Evolutionary conservation across 2,797 vertebrate genomes (phyloP), one percentile per base, ranked within the genome.

Genomic region (Tarsius wallacei): DNA sequence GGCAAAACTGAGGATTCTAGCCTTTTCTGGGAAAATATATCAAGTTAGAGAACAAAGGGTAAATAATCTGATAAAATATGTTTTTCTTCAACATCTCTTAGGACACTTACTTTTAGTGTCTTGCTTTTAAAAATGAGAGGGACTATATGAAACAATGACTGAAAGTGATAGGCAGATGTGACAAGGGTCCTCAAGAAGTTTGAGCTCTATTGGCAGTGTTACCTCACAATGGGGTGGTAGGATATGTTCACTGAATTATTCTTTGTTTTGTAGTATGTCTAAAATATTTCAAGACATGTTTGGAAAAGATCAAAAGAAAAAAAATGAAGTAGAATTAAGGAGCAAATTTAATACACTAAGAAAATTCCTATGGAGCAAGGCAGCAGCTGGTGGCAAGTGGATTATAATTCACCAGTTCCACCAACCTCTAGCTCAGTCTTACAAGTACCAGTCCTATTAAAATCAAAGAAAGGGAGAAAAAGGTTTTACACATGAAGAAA

Each of bases 21-120:
- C 2, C 22, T 76, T 86, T 66, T 70, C 26, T 84, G 74, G 73
- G 26, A 63, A 81, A 82, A 90, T 47, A 28, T 13, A 76, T 76
- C 53, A 96, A 90, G 14, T 47, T 74, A 88, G 19, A 96, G 26
- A 87, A 63, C 13, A 81, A 84, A 93, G 78, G 87, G 74, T 59
- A 96, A 85, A 63, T 42, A 28, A 90, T 51, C 49, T n/a, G 77
- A 63, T 74, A 77, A 94, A 89, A 53, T 71, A 66, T 14, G 74
- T 78, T 90, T 76, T 87, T 83, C 82, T 81, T 83, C 36, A 31
- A 51, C 36, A 63, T 84, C 91, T 74, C 51, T 59, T 78, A 93
- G 51, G 57, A 90, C 9, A 53, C 14, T 55, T 77, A 66, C 66
- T 83, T 92, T 77, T n/a, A 68, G 51, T 47, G 14, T 81, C 66